Evolutionary conservation across 2,888 invertebrate species (phyloP).

Genomic region (Deroplatys truncata): DNA sequence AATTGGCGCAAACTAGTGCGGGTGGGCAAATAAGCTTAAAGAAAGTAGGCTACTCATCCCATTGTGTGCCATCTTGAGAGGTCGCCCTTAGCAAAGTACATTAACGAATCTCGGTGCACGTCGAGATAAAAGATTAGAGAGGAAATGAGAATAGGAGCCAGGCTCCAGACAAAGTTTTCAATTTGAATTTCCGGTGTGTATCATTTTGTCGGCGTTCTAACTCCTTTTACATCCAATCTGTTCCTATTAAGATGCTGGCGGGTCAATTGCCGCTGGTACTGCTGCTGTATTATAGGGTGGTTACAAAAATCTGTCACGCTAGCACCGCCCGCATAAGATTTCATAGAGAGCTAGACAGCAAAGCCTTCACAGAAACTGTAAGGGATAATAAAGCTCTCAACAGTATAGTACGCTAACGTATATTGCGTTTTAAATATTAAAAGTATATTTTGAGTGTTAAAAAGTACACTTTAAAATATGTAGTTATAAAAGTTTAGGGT

Average conservation of each 20-base stretch:
- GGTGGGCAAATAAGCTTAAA: not conserved
- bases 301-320: not conserved
- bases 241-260: not conserved
- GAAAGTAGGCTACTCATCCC: not conserved
- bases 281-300: not conserved
- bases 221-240: slow-evolving; percentile 13
- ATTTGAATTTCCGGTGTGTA: not conserved
- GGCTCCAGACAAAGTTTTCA: not conserved
- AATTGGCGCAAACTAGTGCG: too few species aligned
- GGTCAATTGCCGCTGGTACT: not conserved
- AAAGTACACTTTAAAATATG: too few species aligned
- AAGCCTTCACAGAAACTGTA: too few species aligned
- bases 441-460: too few species aligned
- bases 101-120: not conserved
- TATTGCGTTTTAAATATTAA: too few species aligned
- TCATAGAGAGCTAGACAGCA: too few species aligned
- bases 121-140: not conserved
- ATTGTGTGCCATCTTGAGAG: not conserved
- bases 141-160: not conserved
- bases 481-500: too few species aligned
- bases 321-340: too few species aligned
- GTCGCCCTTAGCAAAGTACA: not conserved
- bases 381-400: too few species aligned
- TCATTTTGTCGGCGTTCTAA: not conserved
- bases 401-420: too few species aligned